phyloP scores from a whole-genome alignment of 2,888 invertebrate genomes.

The Chrysomela aeneicollis region DNA sequence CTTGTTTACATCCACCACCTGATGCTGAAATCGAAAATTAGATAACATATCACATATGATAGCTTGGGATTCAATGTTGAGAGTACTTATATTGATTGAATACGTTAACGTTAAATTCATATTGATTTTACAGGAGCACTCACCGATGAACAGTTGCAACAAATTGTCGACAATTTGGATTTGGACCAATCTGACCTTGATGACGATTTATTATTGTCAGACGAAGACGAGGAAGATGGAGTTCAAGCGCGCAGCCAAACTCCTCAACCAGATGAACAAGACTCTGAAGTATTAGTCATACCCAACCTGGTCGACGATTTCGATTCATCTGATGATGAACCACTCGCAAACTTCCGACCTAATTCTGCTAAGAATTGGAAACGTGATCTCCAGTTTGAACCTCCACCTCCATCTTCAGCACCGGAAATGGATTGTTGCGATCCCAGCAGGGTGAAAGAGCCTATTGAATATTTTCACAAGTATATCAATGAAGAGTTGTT shows the following conservation, averaged over 20 bases:
- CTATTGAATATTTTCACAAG: slow-evolving; percentile 10
- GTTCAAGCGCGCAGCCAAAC: neutral
- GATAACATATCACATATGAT: slow-evolving; percentile 4
- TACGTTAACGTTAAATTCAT: neutral
- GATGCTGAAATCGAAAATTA: neutral
- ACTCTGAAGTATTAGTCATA: neutral
- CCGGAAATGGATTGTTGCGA: neutral
- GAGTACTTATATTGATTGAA: neutral
- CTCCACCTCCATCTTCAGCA: slow-evolving; percentile 3
- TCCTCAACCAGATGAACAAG: slow-evolving; percentile 8
- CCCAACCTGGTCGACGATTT: slow-evolving; percentile 3
- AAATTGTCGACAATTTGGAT: slow-evolving; percentile 4
- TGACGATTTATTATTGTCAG: slow-evolving; percentile 3
- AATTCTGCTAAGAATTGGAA: slow-evolving; percentile 12
- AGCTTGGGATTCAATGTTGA: neutral
- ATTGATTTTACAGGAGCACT: neutral
- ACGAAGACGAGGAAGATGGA: neutral
- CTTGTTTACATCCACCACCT: neutral
- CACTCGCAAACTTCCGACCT: slow-evolving; percentile 7
- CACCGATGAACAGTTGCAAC: neutral
- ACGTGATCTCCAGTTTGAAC: slow-evolving; percentile 3
- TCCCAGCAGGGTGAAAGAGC: slow-evolving; percentile 6
- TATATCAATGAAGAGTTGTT: neutral
- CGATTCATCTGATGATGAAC: slow-evolving; percentile 2
- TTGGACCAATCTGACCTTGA: slow-evolving; percentile 10